A percentile compares a stretch with the other conserved stretches of the same genome.
Evolutionary conservation across 1,140 invertebrate genomes (phyloP).

Genomic region (Dreissena rostriformis): DNA sequence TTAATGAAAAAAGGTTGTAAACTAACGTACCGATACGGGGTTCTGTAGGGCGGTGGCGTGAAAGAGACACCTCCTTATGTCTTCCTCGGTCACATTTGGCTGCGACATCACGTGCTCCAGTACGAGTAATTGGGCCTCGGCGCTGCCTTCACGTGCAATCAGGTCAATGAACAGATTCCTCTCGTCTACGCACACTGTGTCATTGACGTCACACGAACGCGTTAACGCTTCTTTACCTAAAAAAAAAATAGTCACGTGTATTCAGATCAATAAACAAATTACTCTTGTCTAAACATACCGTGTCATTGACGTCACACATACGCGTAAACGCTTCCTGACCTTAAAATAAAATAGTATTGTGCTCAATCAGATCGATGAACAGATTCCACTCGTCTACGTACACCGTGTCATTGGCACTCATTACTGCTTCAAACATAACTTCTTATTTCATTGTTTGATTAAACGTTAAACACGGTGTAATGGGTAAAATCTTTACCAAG

Average conservation of each 20-base stretch:
- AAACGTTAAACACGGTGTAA: no score
- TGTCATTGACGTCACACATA: no score
- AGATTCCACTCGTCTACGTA: no score
- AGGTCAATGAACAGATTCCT: slow-evolving; percentile 51
- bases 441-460: no score
- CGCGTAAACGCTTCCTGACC: no score
- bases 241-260: not conserved
- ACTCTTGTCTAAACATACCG: no score
- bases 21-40: slow-evolving; percentile 17
- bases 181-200: slow-evolving; percentile 44
- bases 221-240: slow-evolving; percentile 18
- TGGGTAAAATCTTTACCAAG: no score
- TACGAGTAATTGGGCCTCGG: slow-evolving; percentile 35
- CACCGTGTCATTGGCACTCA: no score
- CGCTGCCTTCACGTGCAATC: slow-evolving; percentile 16
- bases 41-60: not conserved
- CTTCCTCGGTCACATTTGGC: slow-evolving; percentile 33
- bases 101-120: slow-evolving; percentile 1
- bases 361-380: no score
- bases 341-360: no score
- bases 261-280: no score
- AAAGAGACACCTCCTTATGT: slow-evolving; percentile 27
- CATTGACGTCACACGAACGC: slow-evolving; percentile 13
- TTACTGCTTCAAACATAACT: no score
- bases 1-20: not conserved